Conservation (phyloP, 2,797 vertebrate species). For the Chiloscyllium punctatum region DNA sequence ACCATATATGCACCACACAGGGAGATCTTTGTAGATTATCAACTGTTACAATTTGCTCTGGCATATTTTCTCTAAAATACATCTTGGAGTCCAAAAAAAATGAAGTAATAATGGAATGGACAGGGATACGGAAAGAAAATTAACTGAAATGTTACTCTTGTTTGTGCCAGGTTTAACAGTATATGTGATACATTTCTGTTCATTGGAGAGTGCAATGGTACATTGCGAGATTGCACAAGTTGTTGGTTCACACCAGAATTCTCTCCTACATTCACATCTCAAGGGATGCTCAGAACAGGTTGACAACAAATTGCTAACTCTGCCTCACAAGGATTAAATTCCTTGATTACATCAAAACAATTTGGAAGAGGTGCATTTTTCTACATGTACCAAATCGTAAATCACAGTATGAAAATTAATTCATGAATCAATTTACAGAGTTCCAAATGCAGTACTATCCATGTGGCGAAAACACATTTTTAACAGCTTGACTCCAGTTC, state of each 20-base stretch:
- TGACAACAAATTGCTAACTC: conserved; percentile 15
- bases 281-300: not conserved
- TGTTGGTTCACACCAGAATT: not conserved
- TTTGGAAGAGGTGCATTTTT: not conserved
- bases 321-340: conserved; percentile 7
- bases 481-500: conserved; percentile 33
- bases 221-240: not conserved
- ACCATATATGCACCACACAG: not conserved
- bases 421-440: conserved; percentile 28
- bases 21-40: not conserved
- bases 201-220: not conserved
- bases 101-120: not conserved
- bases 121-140: not conserved
- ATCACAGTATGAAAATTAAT: conserved; percentile 14
- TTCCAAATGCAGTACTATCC: conserved; percentile 18
- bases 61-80: not conserved
- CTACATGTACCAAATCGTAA: not conserved
- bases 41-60: not conserved
- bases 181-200: not conserved
- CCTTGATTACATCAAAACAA: conserved; percentile 19
- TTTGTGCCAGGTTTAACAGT: not conserved
- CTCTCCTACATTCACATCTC: not conserved
- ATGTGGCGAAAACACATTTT: not conserved
- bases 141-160: not conserved
- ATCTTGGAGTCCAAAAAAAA: not conserved